Evolutionary conservation across 1,140 invertebrate species (phyloP), one percentile per base, ranked within the genome.

Genomic region (Magallana gigas): DNA sequence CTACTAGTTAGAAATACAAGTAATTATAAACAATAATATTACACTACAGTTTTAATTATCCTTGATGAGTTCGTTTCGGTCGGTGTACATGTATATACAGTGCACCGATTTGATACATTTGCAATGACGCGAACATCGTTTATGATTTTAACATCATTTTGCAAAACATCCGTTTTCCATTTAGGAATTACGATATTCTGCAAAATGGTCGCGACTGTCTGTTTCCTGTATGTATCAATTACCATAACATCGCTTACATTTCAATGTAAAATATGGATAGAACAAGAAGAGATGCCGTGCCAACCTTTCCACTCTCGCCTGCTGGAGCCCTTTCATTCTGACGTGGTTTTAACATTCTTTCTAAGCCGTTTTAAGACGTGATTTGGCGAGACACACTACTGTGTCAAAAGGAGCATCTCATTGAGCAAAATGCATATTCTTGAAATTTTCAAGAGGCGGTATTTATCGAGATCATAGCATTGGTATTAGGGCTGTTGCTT

Each of bases 351-450:
- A 76, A 76, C 68, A 76, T 76, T 76, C 23, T 76, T 76, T 8
- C 8, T 29, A 76, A 12, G 68, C 68, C 68, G 8, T 11, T 48
- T 76, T 76, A 29, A 23, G 36, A 76, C 36, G 68, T 29, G 68
- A 76, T 76, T 29, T 76, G 68, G 68, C 68, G 68, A 76, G 68
- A 76, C 68, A 18, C 18, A 76, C 36, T 16, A 18, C 9, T 76
- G 23, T 76, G 23, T 76, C 68, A 76, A 29, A 29, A 8, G 18
- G 23, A 76, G 68, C 14, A 29, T 76, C 68, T 76, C 23, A 29
- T 76, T 76, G 23, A 76, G 23, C 6, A 76, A 76, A 76, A 76
- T 29, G 68, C 23, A 76, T 76, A 29, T 76, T 76, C 68, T 76
- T 76, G 12, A 23, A 76, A 76, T 76, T 29, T 64, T 76, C 23